Conservation (phyloP, 1,140 invertebrate genomes). For the Diprion similis region DNA sequence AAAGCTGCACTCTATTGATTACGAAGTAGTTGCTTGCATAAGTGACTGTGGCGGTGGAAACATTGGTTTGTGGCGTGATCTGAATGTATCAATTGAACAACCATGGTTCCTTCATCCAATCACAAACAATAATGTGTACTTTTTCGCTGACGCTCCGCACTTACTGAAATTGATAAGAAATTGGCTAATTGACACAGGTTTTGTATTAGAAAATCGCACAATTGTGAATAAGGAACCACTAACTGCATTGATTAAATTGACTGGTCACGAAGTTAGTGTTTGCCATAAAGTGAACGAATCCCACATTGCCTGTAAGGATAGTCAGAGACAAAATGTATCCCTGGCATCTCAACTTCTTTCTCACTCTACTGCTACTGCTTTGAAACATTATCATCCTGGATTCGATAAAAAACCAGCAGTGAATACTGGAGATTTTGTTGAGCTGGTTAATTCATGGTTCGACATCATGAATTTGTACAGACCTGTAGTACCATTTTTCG, state of each 20-base stretch:
- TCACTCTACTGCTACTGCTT: constrained; percentile 28
- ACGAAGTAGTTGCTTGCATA: constrained; percentile 43
- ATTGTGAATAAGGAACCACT: constrained; percentile 27
- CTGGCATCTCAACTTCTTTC: constrained; percentile 33
- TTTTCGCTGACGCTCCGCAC: constrained; percentile 40
- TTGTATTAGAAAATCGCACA: constrained; percentile 18
- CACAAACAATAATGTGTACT: constrained; percentile 28
- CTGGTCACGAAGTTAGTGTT: constrained; percentile 26
- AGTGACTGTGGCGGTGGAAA: constrained; percentile 45
- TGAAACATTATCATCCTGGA: constrained; percentile 20
- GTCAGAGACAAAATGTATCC: constrained; percentile 29
- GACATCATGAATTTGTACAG: constrained; percentile 27
- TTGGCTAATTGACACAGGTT: constrained; percentile 38
- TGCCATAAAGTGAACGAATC: constrained; percentile 26
- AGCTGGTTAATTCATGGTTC: constrained; percentile 31
- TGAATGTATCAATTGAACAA: constrained; percentile 30
- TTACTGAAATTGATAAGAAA: constrained; percentile 42
- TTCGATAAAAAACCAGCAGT: constrained; percentile 10
- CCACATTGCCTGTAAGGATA: constrained; percentile 25
- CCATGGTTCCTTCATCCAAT: constrained; percentile 34
- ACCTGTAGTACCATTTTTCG: constrained; percentile 6
- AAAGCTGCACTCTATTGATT: constrained; percentile 38
- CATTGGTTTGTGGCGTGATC: constrained; percentile 45
- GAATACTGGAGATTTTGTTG: constrained; percentile 23
- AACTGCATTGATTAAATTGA: constrained; percentile 19